Conservation (phyloP, 1,140 invertebrate genomes). For the Drosophila watanabei region DNA sequence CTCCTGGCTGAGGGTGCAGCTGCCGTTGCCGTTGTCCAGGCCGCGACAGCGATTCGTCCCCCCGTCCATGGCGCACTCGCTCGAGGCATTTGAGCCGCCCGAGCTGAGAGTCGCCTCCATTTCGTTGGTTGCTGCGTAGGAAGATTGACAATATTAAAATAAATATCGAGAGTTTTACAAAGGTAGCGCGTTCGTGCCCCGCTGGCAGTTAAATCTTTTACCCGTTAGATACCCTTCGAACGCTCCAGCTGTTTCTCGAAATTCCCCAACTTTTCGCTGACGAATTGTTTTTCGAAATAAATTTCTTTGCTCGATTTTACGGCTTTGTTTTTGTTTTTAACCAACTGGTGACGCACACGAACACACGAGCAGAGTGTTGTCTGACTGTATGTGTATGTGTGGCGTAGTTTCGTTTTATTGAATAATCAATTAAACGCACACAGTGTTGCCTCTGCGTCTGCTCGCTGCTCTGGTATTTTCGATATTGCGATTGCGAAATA, state of each 20-base stretch:
- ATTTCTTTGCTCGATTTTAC: constrained; percentile 49
- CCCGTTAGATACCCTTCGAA: constrained; percentile 8
- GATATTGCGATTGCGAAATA: constrained; percentile 51
- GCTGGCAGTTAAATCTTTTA: constrained; percentile 2
- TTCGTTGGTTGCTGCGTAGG: constrained; percentile 23
- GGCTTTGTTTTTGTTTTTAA: constrained; percentile 53
- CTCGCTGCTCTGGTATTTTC: constrained; percentile 69
- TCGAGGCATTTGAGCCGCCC: constrained; percentile 73
- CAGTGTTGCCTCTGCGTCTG: constrained; percentile 30
- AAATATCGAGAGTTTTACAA: neutral
- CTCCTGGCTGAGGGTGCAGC: constrained; percentile 52
- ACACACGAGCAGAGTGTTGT: constrained; percentile 24
- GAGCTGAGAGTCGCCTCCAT: constrained; percentile 75
- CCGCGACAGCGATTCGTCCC: constrained; percentile 52
- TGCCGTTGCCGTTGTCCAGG: constrained; percentile 47
- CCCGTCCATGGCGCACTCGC: constrained; percentile 63
- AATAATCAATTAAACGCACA: constrained; percentile 82
- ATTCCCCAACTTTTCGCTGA: constrained; percentile 50
- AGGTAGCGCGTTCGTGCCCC: neutral
- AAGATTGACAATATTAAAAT: neutral
- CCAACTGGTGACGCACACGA: constrained; percentile 56
- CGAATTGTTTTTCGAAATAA: constrained; percentile 66
- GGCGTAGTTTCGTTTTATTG: constrained; percentile 69
- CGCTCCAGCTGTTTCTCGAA: constrained; percentile 65
- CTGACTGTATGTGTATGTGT: constrained; percentile 40